Base-by-base conservation (phyloP, 1,140 invertebrate genomes). In the Lycorma delicatula region DNA sequence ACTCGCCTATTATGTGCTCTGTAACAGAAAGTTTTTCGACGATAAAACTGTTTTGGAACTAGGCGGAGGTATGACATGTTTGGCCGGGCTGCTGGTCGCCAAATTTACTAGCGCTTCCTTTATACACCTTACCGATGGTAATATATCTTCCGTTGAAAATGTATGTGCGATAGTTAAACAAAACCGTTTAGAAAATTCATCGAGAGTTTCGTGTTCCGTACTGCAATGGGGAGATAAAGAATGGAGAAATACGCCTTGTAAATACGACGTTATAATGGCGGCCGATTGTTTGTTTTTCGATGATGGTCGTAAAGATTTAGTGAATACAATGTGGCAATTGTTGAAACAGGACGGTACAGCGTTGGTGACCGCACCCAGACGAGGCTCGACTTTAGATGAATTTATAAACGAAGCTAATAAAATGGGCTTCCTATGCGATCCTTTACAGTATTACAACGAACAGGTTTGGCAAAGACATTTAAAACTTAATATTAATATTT, bases 271-370 rank as follows among this genome's bases (percentile, higher is more conserved):
- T 22, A 79, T 90, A 28, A 69, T 90, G 1, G 86, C 84, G 64
- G 86, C 88, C 7, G 87, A 89, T 69, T 91, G 89, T 70, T 70
- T 91, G 41, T 92, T 91, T 72, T 92, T 91, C 72, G 87, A 91
- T 68, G 86, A 89, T 44, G 81, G 81, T 0, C 75, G 88, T 49
- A 70, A 78, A 28, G 83, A 86, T 63, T 72, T 92, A 16, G 81
- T 87, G 23, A 77, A 81, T 48, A 83, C 82, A 38, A 82, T 92
- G 44, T 81, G 80, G 71, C 74, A 78, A 50, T 79, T 80, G 67
- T 66, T 91, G 56, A 76, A 80, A n/a, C 72, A 76, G 20, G 71
- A 78, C 60, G 87, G 88, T 1, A 58, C 82, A 16, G 85, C 82
- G 1, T 70, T 88, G 41, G 78, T 90, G 13, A 88, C 89, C 80